Evolutionary conservation across 2,888 invertebrate species (phyloP), one percentile per base, ranked within the genome.

Genomic region (Drosophila dives): DNA sequence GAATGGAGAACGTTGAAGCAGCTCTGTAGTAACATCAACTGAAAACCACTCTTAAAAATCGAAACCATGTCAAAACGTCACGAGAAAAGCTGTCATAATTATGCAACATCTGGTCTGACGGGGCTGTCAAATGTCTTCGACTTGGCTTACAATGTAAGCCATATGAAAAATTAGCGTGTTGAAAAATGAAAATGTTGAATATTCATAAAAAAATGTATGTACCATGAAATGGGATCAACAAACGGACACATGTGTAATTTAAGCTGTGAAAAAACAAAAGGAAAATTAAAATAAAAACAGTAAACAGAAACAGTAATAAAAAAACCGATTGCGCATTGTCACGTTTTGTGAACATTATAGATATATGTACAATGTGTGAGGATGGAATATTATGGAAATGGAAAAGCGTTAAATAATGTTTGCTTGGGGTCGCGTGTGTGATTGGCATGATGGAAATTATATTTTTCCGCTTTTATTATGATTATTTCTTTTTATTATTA

Each of bases 401-500:
- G 67, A 80, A 78, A 78, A 78, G 48, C 59, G 72, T 80, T 80
- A 64, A 77, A 53, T 75, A 75, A 75, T 75, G 72, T 83, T 65
- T 80, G 64, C 65, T 77, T 74, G 74, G 72, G 72, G 86, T 82
- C 75, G 74, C 62, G 78, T 67, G 66, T 81, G 53, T 69, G 66
- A 61, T 77, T 77, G 75, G 67, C 72, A 71, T 83, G 61, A 81
- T 77, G 83, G 70, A 80, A 86, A 83, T 75, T 70, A 71, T 60
- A 66, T 75, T 88, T 87, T 88, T 89, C 84, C 78, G 72, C 80
- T 78, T 86, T 86, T 89, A 86, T 89, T 89, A 69, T 68, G 72
- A 66, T 72, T 60, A 45, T 74, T 58, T 53, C 50, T 40, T 40
- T 60, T 65, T 50, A 56, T 72, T 64, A 61, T 76, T 68, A 64